phyloP scores from a whole-genome alignment of 2,797 vertebrate species.

The Falco berigora region DNA sequence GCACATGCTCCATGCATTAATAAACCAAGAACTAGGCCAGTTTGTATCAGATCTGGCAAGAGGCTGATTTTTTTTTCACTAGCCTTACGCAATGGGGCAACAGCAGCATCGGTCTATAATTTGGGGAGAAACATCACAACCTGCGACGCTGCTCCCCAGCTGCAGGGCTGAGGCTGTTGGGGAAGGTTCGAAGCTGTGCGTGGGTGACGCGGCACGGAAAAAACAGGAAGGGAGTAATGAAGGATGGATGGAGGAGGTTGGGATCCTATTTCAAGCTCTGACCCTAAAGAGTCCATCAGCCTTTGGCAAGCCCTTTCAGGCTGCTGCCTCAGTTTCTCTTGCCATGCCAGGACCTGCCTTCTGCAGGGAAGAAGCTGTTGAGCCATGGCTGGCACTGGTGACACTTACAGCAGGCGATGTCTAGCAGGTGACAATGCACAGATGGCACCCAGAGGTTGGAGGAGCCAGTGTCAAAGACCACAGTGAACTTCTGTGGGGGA shows the following conservation, averaged over 20 bases:
- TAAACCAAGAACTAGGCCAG: constrained; percentile 54
- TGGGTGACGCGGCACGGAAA: neutral
- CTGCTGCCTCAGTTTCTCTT: neutral
- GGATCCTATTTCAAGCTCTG: neutral
- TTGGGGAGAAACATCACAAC: neutral
- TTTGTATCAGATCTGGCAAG: constrained; percentile 62
- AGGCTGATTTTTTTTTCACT: neutral
- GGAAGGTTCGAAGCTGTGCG: neutral
- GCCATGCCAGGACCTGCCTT: neutral
- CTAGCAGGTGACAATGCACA: constrained; percentile 79
- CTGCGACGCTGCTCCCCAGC: neutral
- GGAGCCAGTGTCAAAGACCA: constrained; percentile 96
- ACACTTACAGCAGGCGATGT: constrained; percentile 90
- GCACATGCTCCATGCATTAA: neutral
- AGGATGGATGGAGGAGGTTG: neutral
- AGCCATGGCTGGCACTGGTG: neutral
- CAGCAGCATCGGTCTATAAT: neutral
- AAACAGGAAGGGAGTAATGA: neutral
- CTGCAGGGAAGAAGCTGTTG: neutral
- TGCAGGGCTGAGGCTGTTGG: neutral
- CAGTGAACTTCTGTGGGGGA: constrained; percentile 85
- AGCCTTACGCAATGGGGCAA: neutral
- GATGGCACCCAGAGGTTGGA: constrained; percentile 98
- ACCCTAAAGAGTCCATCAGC: neutral
- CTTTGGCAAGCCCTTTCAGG: neutral